Evolutionary conservation across 1,140 invertebrate genomes (phyloP).

Genomic region (Potamilus streckersoni): DNA sequence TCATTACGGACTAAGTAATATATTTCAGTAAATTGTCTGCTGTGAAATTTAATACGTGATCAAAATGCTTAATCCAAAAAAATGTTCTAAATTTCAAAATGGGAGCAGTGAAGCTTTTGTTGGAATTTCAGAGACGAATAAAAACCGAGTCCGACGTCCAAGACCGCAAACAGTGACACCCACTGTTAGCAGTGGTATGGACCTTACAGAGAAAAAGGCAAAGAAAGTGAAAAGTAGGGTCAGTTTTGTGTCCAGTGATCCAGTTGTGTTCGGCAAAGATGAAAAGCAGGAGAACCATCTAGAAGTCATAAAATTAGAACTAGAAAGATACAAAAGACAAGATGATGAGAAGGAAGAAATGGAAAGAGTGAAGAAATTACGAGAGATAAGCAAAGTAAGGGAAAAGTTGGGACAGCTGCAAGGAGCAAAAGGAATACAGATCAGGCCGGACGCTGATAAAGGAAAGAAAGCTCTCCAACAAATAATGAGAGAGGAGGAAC

Average conservation of each 20-base stretch:
- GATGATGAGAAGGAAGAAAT: constrained; percentile 11
- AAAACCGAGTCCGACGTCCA: too few species aligned
- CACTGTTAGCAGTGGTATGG: too few species aligned
- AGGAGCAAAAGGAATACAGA: constrained; percentile 15
- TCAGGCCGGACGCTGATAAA: constrained; percentile 7
- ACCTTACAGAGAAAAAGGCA: background rate
- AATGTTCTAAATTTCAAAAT: too few species aligned
- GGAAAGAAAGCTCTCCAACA: constrained; percentile 22
- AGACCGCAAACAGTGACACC: too few species aligned
- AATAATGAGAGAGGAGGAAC: constrained; percentile 12
- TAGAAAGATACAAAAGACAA: constrained; percentile 16
- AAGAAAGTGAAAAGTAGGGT: constrained; percentile 23
- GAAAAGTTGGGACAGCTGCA: constrained; percentile 9
- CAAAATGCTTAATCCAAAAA: too few species aligned
- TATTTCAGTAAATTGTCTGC: too few species aligned
- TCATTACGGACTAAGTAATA: too few species aligned
- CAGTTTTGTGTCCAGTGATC: constrained; percentile 12
- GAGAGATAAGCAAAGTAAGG: constrained; percentile 13
- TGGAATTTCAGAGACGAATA: too few species aligned
- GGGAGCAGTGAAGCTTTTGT: too few species aligned
- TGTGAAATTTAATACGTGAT: too few species aligned
- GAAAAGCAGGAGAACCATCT: constrained; percentile 6
- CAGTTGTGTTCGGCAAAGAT: background rate
- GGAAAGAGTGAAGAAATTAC: constrained; percentile 8
- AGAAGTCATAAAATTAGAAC: constrained; percentile 15